Evolutionary conservation across 2,888 invertebrate genomes (phyloP), one percentile per base, ranked within the genome.

Genomic region (Dicyrtoma fusca): DNA sequence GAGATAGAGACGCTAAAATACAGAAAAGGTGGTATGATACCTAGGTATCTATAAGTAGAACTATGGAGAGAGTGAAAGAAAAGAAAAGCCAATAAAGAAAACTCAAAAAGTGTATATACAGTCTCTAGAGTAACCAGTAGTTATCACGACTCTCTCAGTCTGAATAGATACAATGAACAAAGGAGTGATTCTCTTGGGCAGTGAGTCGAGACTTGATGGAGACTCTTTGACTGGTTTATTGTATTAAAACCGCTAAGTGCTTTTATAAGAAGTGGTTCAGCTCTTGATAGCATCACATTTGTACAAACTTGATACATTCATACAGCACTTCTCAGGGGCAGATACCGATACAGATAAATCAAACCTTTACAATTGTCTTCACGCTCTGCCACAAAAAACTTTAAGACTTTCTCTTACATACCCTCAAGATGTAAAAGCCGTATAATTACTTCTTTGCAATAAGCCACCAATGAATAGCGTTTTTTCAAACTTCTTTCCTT

Each of bases 181-280:
- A 51, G 65, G 65, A 51, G 51, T 26, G 65, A 65, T 51, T 51
- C 65, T 65, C 65, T 51, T 14, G 65, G 65, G 65, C 34, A 51
- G 62, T 45, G 17, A 19, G 47, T 64, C n/a, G 47, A 65, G 65
- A 65, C 65, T 65, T 65, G 65, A 65, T 65, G 65, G 65, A 65
- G 65, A 65, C 65, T 64, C 49, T 47, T 65, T 62, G 62, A 44
- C 62, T 62, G 44, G 62, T 65, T 65, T 65, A 65, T 65, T 65
- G 51, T 65, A 51, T 65, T 65, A 65, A 65, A 65, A 65, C 65
- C 65, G 25, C 65, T 65, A 65, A 65, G 65, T 65, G 65, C 65
- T 65, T 65, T 65, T 51, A 65, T 62, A 62, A 62, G 42, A 62
- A 62, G 61, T 62, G 61, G 42, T 62, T 42, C 42, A 34, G 34